Evolutionary conservation across 2,113 vertebrate genomes (phyloP).

Genomic region (Erythrolamprus reginae): DNA sequence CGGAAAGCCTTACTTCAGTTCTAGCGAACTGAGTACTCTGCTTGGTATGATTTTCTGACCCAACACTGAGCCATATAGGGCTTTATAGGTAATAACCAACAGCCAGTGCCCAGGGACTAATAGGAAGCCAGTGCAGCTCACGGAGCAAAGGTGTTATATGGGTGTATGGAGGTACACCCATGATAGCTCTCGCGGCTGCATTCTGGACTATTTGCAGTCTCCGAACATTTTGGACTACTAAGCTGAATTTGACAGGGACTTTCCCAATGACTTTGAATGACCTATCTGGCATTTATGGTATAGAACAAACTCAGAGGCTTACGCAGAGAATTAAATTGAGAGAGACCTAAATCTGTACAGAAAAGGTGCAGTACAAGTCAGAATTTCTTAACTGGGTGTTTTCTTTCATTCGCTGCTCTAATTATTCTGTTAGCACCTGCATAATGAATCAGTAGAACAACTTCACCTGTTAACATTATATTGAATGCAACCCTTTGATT

Average conservation of each 20-base stretch:
- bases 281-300: not conserved
- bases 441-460: not conserved
- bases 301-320: not conserved
- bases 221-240: no score
- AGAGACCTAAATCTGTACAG: not conserved
- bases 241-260: not conserved
- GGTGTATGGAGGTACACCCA: no score
- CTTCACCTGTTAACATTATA: not conserved
- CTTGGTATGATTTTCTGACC: no score
- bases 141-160: no score
- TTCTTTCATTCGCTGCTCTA: not conserved
- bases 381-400: not conserved
- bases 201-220: no score
- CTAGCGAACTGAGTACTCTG: no score
- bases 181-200: no score
- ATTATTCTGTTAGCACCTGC: not conserved
- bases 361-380: not conserved
- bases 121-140: no score
- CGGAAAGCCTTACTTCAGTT: no score
- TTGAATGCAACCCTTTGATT: not conserved
- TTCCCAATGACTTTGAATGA: not conserved
- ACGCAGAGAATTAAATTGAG: not conserved
- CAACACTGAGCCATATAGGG: no score
- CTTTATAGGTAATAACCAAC: no score
- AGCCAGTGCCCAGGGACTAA: no score